These are phyloP conservation scores for Petrocephalus zakoni DNA, from an alignment of 2,113 vertebrate species.

Conservation along the genomic window DNA sequence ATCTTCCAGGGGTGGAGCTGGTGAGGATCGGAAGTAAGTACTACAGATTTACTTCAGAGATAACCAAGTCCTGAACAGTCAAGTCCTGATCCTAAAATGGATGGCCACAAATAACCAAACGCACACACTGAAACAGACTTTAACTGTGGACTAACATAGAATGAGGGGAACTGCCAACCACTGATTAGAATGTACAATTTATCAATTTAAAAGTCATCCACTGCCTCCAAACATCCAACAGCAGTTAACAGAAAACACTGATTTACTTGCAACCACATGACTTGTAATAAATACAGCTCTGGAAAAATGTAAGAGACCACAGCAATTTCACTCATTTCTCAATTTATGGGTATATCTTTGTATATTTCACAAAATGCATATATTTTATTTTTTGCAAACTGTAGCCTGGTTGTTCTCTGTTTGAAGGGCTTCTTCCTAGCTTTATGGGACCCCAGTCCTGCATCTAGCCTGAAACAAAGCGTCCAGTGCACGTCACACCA, in stretches of 20 bases:
- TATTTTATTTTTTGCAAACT: too few relatives aligned
- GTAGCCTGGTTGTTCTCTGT: too few relatives aligned
- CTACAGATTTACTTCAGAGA: not conserved
- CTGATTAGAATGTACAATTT: not conserved
- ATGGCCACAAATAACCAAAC: not conserved
- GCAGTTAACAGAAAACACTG: not conserved
- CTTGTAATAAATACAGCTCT: not conserved
- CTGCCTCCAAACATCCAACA: not conserved
- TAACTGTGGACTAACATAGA: not conserved
- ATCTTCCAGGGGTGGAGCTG: not conserved
- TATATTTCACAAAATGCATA: too few relatives aligned
- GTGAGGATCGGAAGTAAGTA: not conserved
- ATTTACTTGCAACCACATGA: conserved; percentile 35
- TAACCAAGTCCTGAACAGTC: not conserved
- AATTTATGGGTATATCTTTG: too few relatives aligned
- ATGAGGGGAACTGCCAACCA: not conserved
- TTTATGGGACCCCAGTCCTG: too few relatives aligned
- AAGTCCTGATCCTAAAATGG: not conserved
- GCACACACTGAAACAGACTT: not conserved
- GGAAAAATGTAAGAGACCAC: too few relatives aligned
- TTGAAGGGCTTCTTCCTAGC: too few relatives aligned
- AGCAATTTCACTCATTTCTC: too few relatives aligned
- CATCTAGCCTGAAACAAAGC: too few relatives aligned
- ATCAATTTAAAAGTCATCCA: not conserved
- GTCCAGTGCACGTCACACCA: too few relatives aligned